These are phyloP conservation scores for Pherbina coryleti DNA, from an alignment of 2,888 invertebrate genomes.

Conservation along the genomic window DNA sequence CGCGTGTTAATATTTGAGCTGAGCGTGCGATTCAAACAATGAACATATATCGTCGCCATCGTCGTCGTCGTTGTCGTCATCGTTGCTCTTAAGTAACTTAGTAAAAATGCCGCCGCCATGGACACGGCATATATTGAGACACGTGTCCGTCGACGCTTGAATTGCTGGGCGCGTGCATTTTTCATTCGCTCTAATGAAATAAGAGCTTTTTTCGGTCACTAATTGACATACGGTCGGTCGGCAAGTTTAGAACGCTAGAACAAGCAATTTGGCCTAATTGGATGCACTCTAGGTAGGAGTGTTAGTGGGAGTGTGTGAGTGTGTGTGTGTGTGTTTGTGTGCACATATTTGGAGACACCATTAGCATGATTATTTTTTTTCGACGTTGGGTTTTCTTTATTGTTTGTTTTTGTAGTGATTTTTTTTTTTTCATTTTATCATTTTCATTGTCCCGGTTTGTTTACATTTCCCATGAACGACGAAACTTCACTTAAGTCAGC, in stretches of 20 bases:
- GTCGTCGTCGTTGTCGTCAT: background rate
- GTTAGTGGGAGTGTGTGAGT: background rate
- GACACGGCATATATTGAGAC: background rate
- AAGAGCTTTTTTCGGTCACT: conserved; percentile 32
- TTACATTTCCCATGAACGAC: background rate
- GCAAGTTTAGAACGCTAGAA: background rate
- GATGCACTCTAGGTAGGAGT: conserved; percentile 37
- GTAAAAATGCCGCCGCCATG: background rate
- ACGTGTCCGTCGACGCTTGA: conserved; percentile 7
- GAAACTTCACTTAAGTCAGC: background rate
- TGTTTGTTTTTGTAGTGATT: background rate
- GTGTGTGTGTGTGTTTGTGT: background rate
- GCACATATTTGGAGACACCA: background rate
- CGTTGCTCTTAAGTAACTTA: background rate
- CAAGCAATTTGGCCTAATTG: conserved; percentile 37
- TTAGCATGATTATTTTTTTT: background rate
- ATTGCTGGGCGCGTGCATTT: conserved; percentile 10
- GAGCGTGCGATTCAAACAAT: conserved; percentile 19
- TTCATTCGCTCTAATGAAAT: conserved; percentile 24
- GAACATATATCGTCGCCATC: background rate
- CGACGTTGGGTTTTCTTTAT: background rate
- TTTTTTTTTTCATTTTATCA: background rate
- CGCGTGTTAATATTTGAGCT: background rate
- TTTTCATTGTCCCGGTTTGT: background rate
- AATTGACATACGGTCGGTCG: conserved; percentile 23